Base-by-base conservation (phyloP, 1,140 invertebrate species). In the Rhagoletis zephyria region DNA sequence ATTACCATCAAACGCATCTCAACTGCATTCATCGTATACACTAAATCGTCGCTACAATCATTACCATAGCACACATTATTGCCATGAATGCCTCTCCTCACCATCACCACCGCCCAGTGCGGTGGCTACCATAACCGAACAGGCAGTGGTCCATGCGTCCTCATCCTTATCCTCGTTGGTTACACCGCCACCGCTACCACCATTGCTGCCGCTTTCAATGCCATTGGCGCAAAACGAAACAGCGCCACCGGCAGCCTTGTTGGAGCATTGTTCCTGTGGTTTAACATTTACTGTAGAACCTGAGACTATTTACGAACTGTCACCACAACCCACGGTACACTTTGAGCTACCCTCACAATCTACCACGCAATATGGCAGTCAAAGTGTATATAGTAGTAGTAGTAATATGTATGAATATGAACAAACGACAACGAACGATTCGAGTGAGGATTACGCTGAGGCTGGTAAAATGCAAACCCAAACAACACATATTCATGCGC, bases 181-280 rank as follows among this genome's bases (percentile, higher is more conserved):
- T 4, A 63, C 85, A 63, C 56, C 85, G 16, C 85, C 85, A 42
- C 56, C 87, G 0, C 10, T 86, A 42, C 81, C 87, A 9, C 67
- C 85, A 30, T 64, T 85, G 16, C 42, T 85, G 64, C 61, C 87
- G 3, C 81, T 64, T 45, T 40, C 86, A 9, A 70, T 48, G n/a
- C 45, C 85, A 14, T 59, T 86, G 42, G 19, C 67, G 30, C 64
- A 42, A 61, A 85, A 10, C 2, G 70, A 87, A 64, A n/a, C 64
- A 48, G 10, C 87, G 48, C 19, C 87, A 67, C 6, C 87, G n/a
- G 56, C 87, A 64, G n/a, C 59, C 5, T 64, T 74, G 30, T 90
- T 92, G 64, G 91, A 92, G 85, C 91, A 92, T 45, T 92, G 91
- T 56, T 92, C 91, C 45, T 92, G 91, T 85, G 91, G 91, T 12